Evolutionary conservation across 1,140 invertebrate species (phyloP), one percentile per base, ranked within the genome.

Genomic region (Ridgeia piscesae): DNA sequence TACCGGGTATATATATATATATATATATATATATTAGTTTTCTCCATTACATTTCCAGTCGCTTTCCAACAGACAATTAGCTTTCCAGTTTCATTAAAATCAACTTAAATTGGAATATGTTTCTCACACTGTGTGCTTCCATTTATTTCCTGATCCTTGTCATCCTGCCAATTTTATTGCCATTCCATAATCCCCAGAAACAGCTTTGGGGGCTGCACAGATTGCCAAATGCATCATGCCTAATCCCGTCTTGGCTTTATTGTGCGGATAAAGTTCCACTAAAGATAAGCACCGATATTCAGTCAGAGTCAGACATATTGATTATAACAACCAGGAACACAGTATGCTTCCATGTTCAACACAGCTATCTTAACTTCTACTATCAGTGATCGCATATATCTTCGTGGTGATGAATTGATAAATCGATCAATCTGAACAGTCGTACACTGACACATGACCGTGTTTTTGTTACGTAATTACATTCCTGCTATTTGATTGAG

Each of bases 221-320:
- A 77, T 77, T 77, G 58, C 58, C 58, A 77, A 77, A 77, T 77
- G 58, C 58, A 77, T 77, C 58, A 77, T 77, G 27, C 58, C 58
- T 77, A 77, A 77, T 77, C 58, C 58, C 27, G 58, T 77, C 58
- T 77, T 77, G 58, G 58, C 58, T 77, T 77, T 77, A 77, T 77
- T 77, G 58, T 77, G 58, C 58, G 58, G 58, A 77, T 77, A 77
- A 77, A 77, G 58, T 77, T 77, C 27, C 17, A 31, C 27, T 9
- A 77, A 8, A 14, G 58, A 77, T 77, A 77, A 77, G 58, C 58
- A 77, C 58, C 58, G 27, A 77, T 77, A 77, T 21, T 14, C 58
- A 77, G 27, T 77, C 58, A 77, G 58, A 77, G 58, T 77, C 17
- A 77, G 58, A 77, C 58, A 77, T 77, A 77, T 77, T 77, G 58